These are phyloP conservation scores for Coboldia fuscipes DNA, from an alignment of 1,140 invertebrate species.

Conservation along the genomic window DNA sequence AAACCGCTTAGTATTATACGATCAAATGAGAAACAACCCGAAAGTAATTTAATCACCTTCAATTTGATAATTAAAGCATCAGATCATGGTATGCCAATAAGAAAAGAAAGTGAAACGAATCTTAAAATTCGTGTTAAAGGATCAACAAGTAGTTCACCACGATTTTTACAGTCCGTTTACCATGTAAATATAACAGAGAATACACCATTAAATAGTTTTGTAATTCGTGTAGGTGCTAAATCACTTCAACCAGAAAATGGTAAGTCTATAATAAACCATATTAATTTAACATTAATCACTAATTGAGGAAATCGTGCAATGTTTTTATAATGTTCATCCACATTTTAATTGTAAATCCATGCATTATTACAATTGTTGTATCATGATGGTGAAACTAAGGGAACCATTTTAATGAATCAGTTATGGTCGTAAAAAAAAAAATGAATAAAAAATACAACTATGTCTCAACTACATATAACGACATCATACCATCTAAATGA, in stretches of 20 bases:
- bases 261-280: background rate
- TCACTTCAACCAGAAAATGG: conserved; percentile 29
- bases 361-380: no score
- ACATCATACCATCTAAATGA: no score
- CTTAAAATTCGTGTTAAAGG: conserved; percentile 45
- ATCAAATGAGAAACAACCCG: conserved; percentile 7
- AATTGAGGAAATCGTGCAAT: no score
- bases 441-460: no score
- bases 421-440: no score
- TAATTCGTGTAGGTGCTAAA: conserved; percentile 54
- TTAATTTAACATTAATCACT: no score
- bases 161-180: conserved; percentile 56
- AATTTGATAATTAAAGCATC: conserved; percentile 55
- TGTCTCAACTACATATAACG: no score
- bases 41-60: background rate
- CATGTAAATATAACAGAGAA: conserved; percentile 61
- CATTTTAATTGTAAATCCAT: no score
- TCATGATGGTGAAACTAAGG: no score
- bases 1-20: conserved; percentile 29
- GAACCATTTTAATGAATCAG: no score
- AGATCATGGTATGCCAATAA: conserved; percentile 53
- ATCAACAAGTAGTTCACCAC: conserved; percentile 54
- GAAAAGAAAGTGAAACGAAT: conserved; percentile 35
- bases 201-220: conserved; percentile 45
- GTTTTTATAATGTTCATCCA: no score